phyloP scores from a whole-genome alignment of 2,888 invertebrate genomes.

The Eristalis pertinax region DNA sequence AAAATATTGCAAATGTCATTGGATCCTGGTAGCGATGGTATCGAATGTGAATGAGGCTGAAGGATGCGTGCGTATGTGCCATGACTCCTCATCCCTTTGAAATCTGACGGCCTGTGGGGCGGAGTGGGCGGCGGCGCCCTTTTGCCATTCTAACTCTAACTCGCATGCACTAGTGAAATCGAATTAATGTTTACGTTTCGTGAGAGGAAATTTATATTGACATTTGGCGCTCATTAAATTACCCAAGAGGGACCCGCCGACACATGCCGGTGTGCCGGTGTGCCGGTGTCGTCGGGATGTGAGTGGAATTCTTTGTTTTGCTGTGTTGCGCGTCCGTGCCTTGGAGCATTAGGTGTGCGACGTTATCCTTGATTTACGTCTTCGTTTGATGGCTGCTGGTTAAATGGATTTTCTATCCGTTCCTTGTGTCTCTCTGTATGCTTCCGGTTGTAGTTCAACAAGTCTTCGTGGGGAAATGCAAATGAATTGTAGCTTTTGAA shows the following conservation, averaged over 20 bases:
- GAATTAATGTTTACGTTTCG: conserved; percentile 70
- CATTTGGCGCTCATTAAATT: conserved; percentile 71
- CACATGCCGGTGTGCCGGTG: conserved; percentile 1
- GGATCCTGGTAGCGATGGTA: conserved; percentile 58
- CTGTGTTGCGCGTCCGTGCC: conserved; percentile 20
- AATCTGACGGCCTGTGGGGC: neutral
- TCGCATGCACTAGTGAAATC: conserved; percentile 54
- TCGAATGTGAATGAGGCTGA: conserved; percentile 67
- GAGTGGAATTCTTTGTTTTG: conserved; percentile 46
- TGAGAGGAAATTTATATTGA: conserved; percentile 70
- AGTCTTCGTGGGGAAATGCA: neutral
- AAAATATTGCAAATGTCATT: conserved; percentile 72
- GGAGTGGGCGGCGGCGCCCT: neutral
- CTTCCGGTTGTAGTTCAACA: conserved; percentile 11
- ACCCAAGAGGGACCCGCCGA: conserved; percentile 46
- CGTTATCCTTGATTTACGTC: conserved; percentile 51
- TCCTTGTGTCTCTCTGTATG: neutral
- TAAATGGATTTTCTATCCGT: conserved; percentile 7
- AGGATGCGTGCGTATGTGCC: conserved; percentile 29
- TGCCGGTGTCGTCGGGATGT: conserved; percentile 38
- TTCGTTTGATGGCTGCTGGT: conserved; percentile 26
- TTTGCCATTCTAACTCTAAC: conserved; percentile 16
- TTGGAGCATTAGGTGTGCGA: neutral
- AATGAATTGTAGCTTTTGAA: neutral
- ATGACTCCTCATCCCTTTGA: neutral